Evolutionary conservation across 2,797 vertebrate genomes (phyloP).

Genomic region (Danio choprae): DNA sequence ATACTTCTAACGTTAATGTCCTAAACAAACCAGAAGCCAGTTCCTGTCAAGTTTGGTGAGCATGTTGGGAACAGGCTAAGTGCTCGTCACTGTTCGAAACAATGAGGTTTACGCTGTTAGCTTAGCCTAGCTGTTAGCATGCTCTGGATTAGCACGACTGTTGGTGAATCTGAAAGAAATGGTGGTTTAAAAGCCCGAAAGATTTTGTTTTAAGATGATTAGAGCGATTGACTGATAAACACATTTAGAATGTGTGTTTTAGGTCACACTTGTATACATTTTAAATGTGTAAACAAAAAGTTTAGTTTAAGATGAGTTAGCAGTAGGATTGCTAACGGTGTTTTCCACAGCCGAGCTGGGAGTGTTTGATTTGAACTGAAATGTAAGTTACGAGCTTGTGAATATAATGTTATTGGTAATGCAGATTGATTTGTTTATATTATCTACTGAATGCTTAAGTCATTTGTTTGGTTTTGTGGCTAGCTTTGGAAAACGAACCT

Average conservation of each 20-base stretch:
- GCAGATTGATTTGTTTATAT: not conserved
- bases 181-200: not conserved
- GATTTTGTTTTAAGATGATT: not conserved
- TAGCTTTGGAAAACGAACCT: not conserved
- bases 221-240: no score
- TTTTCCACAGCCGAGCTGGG: not conserved
- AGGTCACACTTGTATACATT: not conserved
- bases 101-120: conserved; percentile 41
- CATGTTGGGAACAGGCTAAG: conserved; percentile 37
- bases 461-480: not conserved
- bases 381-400: not conserved
- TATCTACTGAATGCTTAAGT: not conserved
- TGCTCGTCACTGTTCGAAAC: conserved; percentile 24
- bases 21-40: not conserved
- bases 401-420: not conserved
- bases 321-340: conserved; percentile 26
- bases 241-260: not conserved
- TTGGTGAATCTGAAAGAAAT: not conserved
- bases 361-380: conserved; percentile 5
- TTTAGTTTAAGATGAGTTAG: conserved; percentile 10
- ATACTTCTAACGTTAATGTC: not conserved
- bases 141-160: not conserved
- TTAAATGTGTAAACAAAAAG: not conserved
- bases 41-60: conserved; percentile 29
- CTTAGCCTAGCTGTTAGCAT: conserved; percentile 34